Percentiles rank a stretch among this genome's conserved stretches.
phyloP scores from a whole-genome alignment of 2,113 vertebrate genomes.

The Passer domesticus region DNA sequence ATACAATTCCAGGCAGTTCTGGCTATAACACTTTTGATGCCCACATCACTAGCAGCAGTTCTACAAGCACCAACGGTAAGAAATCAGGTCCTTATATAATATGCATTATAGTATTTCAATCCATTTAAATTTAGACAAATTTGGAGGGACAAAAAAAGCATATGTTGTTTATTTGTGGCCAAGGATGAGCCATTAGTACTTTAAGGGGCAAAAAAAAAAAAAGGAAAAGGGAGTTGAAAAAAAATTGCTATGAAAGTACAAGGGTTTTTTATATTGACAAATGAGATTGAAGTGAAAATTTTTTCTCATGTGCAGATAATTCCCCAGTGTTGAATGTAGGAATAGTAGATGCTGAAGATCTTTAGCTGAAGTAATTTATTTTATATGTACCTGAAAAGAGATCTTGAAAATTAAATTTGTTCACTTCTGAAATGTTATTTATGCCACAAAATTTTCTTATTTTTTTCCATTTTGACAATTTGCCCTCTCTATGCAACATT shows the following conservation, averaged over 20 bases:
- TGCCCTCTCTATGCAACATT: background rate
- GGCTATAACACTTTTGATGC: background rate
- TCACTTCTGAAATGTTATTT: slow-evolving; percentile 8
- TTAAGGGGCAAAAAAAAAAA: background rate
- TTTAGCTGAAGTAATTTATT: background rate
- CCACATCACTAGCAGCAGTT: background rate
- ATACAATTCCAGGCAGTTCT: background rate
- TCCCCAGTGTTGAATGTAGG: background rate
- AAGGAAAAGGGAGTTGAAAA: background rate
- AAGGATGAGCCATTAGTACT: background rate
- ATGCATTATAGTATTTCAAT: background rate
- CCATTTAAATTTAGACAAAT: background rate
- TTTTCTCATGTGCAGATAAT: background rate
- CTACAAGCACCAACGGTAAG: background rate
- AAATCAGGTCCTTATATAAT: background rate
- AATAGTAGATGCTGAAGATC: background rate
- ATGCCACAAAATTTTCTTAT: background rate
- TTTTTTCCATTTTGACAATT: background rate
- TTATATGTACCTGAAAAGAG: slow-evolving; percentile 14
- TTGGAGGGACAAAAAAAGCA: background rate
- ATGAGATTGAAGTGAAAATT: background rate
- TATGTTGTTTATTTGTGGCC: background rate
- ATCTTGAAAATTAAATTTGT: slow-evolving; percentile 17
- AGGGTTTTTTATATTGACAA: background rate
- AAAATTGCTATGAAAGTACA: background rate